phyloP scores from a whole-genome alignment of 2,113 vertebrate species.

The Oreochromis niloticus region DNA sequence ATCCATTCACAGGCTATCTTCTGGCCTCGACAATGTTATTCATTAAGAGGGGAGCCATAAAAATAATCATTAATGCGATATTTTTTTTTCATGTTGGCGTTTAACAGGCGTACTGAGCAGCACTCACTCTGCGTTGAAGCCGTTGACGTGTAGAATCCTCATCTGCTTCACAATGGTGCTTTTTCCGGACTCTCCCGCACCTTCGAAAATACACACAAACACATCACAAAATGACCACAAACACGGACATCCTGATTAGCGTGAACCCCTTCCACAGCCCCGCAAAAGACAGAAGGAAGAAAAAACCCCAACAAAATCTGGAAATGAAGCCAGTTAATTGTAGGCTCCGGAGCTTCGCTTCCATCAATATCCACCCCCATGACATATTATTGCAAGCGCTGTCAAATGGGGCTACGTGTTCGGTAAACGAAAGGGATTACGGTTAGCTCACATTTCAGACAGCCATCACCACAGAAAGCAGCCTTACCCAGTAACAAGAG shows the following conservation, averaged over 20 bases:
- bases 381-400: constrained; percentile 69
- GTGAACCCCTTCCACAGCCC: not conserved
- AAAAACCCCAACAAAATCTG: not conserved
- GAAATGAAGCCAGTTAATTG: constrained; percentile 23
- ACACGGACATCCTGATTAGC: not conserved
- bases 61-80: not conserved
- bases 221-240: not conserved
- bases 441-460: constrained; percentile 41
- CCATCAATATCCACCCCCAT: constrained; percentile 66
- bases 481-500: constrained; percentile 93
- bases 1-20: constrained; percentile 41
- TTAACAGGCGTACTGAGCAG: not conserved
- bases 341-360: constrained; percentile 38
- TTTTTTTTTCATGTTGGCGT: not conserved
- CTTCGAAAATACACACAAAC: constrained; percentile 70
- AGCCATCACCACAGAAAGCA: constrained; percentile 16
- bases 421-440: constrained; percentile 44
- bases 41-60: not conserved
- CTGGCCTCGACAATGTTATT: constrained; percentile 14
- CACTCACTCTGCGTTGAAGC: constrained; percentile 99
- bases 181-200: constrained; percentile 98
- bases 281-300: not conserved
- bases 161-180: constrained; percentile 99
- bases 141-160: constrained; percentile 98
- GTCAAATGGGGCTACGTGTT: constrained; percentile 69